Conservation (phyloP, 2,797 vertebrate species). For the Mareca strepera region DNA sequence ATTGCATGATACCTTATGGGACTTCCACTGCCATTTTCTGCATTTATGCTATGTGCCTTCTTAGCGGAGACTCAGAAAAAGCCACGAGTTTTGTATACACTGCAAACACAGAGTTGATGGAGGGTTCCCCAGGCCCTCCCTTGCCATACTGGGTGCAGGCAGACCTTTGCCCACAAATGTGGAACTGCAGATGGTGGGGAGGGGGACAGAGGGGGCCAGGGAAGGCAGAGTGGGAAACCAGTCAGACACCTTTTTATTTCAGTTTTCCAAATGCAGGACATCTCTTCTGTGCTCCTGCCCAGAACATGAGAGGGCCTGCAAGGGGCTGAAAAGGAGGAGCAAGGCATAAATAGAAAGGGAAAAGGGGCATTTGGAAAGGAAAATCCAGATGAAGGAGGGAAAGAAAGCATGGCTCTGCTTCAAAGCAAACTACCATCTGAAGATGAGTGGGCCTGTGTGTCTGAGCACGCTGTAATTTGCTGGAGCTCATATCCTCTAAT, state of each 20-base stretch:
- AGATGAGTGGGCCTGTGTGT: not conserved
- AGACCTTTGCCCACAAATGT: not conserved
- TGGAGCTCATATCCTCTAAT: constrained; percentile 1
- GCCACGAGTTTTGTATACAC: not conserved
- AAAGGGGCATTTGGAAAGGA: not conserved
- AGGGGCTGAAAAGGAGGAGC: not conserved
- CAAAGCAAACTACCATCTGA: constrained; percentile 18
- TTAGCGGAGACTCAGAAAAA: not conserved
- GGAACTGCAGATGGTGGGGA: not conserved
- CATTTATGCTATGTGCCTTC: not conserved
- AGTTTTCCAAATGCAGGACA: accelerated
- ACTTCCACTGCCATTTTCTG: not conserved
- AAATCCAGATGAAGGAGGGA: not conserved
- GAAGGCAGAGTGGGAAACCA: not conserved
- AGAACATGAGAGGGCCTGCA: not conserved
- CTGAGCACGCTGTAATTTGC: constrained; percentile 55
- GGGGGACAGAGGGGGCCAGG: not conserved
- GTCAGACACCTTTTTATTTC: not conserved
- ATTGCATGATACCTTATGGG: accelerated
- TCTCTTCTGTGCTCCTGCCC: not conserved
- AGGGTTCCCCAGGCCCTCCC: not conserved
- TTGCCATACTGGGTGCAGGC: not conserved
- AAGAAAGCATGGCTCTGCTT: constrained; percentile 19
- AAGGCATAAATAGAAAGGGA: constrained; percentile 22
- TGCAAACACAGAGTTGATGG: no score